phyloP scores from a whole-genome alignment of 2,113 vertebrate genomes.

The Urocitellus parryii region DNA sequence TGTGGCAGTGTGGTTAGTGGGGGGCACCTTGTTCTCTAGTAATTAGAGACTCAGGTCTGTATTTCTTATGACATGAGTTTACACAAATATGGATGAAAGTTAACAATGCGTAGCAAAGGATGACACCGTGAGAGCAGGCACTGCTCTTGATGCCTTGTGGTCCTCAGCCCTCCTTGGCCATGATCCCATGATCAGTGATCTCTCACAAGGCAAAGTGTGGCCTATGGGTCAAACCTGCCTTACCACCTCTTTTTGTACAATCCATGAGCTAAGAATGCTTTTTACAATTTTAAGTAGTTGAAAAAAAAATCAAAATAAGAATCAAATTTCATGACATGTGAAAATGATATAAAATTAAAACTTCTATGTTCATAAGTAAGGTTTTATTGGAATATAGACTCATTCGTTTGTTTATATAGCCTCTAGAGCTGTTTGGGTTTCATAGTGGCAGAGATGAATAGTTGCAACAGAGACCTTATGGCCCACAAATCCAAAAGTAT shows the following conservation, averaged over 20 bases:
- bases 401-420: not conserved
- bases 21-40: not conserved
- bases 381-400: not conserved
- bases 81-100: not conserved
- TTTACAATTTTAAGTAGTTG: not conserved
- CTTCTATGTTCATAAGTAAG: not conserved
- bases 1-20: not conserved
- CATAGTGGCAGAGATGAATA: not conserved
- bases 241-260: not conserved
- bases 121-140: not conserved
- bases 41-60: not conserved
- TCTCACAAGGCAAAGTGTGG: not conserved
- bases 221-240: not conserved
- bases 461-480: not conserved
- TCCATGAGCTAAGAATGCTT: not conserved
- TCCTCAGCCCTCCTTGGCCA: not conserved
- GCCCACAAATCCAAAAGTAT: not conserved
- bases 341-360: conserved; percentile 6
- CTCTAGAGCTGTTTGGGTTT: not conserved
- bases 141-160: not conserved
- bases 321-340: not conserved
- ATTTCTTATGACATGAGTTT: not conserved
- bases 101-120: not conserved
- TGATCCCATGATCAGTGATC: not conserved
- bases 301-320: not conserved